Evolutionary conservation across 1,140 invertebrate species (phyloP).

Genomic region (Mactra quadrangularis): DNA sequence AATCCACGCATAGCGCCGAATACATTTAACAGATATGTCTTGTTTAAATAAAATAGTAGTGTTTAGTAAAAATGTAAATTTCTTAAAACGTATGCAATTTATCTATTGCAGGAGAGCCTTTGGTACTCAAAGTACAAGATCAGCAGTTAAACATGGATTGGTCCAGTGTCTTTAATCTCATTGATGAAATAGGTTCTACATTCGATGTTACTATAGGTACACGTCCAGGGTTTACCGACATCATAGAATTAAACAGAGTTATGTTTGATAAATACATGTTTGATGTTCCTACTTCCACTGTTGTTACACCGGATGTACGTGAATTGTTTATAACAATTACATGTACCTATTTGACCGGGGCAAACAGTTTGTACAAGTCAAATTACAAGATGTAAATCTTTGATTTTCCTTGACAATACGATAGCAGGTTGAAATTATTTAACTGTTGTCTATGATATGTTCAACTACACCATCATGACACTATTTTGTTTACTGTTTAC

Average conservation of each 20-base stretch:
- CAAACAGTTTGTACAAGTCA: not conserved
- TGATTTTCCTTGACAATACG: too few relatives aligned
- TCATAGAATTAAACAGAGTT: constrained; percentile 10
- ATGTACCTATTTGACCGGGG: constrained; percentile 30
- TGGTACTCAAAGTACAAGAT: not conserved
- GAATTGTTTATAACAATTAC: constrained; percentile 20
- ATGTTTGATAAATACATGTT: not conserved
- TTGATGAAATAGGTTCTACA: not conserved
- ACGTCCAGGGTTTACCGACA: constrained; percentile 13
- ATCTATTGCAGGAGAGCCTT: constrained; percentile 20
- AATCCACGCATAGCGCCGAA: too few relatives aligned
- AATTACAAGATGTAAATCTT: too few relatives aligned
- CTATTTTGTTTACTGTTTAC: too few relatives aligned
- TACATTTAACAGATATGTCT: too few relatives aligned
- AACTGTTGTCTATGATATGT: too few relatives aligned
- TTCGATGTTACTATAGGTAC: constrained; percentile 17
- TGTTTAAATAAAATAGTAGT: too few relatives aligned
- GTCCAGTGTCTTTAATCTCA: not conserved
- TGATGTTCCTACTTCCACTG: constrained; percentile 11
- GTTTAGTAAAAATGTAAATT: too few relatives aligned
- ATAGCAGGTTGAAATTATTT: too few relatives aligned
- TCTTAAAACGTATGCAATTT: too few relatives aligned
- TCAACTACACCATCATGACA: too few relatives aligned
- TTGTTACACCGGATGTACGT: constrained; percentile 7
- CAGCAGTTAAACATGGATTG: not conserved